Evolutionary conservation across 2,113 vertebrate genomes (phyloP), one percentile per base, ranked within the genome.

Genomic region (Gila orcuttii): DNA sequence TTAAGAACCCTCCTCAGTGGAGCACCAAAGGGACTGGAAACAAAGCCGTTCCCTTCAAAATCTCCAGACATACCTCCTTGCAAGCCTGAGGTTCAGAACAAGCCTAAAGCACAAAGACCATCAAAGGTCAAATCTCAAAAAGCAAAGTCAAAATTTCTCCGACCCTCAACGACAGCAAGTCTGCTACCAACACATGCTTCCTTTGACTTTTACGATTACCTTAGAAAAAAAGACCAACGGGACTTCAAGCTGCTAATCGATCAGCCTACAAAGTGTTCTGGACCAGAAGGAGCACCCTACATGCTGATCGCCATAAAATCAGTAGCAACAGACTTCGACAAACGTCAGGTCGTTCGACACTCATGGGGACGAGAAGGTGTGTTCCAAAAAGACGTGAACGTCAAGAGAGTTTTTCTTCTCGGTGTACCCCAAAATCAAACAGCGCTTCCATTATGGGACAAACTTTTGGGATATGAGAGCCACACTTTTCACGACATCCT

Each of bases 231-330:
- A 87, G 97, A 99, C 89, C 96, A 96, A 55, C 93, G 98, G 77
- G 94, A 95, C 85, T 99, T 99, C 76, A 92, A 91, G 5, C 93
- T 99, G 77, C 95, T 98, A 78, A 95, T 99, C 3, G 96, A 99
- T 86, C 98, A 99, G 92, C 96, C 96, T 0, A 93, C 91, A 83
- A 99, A 99, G 87, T 99, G 98, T 91, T 91, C 15, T 88, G 81
- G 69, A 73, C 71, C 59, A 84, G 89, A 79, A 31, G 82, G 78
- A 62, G 87, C 93, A 0, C 96, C 95, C 0, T 96, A 97, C 89
- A 91, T 99, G 92, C 97, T 99, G 62, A 96, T 99, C 5, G 97
- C 96, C 0, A 94, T 99, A 59, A 99, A 99, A 89, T 99, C 97
- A 0, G 88, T 96, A 3, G 95, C 95, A 0, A 96, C 94, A 0